Conservation (phyloP, 1,140 invertebrate genomes). For the Drosophila fuyamai region DNA sequence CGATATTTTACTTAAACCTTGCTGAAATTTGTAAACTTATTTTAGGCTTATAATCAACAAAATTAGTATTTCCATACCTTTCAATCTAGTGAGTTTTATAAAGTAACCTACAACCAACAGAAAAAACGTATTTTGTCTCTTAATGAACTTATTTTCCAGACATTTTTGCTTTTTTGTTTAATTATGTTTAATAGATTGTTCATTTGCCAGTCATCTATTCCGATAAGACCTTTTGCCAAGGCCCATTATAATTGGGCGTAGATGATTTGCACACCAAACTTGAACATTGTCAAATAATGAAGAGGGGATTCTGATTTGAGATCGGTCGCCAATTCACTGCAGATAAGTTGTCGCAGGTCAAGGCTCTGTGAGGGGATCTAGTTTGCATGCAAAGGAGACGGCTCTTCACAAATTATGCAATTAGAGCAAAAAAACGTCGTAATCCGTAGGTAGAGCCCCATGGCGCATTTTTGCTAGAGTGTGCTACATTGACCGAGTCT, state of each 20-base stretch:
- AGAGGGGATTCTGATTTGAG: conserved; percentile 6
- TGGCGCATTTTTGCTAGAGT: conserved; percentile 2
- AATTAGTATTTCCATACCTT: no score
- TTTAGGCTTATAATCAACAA: no score
- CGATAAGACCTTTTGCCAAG: not conserved
- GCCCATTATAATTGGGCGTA: conserved; percentile 43
- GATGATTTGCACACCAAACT: conserved; percentile 41
- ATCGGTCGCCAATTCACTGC: not conserved
- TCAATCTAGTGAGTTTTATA: no score
- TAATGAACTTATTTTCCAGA: no score
- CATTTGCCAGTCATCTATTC: no score
- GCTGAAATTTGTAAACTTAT: no score
- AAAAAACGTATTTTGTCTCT: no score
- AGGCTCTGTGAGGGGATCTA: conserved; percentile 49
- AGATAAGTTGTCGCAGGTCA: conserved; percentile 2
- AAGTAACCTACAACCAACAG: no score
- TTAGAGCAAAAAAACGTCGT: conserved; percentile 43
- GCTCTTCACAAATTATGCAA: conserved; percentile 53
- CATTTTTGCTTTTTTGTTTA: no score
- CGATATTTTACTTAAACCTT: no score
- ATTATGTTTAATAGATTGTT: not conserved
- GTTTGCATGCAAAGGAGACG: conserved; percentile 52
- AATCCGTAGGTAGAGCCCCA: not conserved
- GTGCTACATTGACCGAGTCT: conserved; percentile 41
- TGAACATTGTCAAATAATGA: not conserved